Conservation (phyloP, 1,140 invertebrate genomes). For the Orchesella cincta region DNA sequence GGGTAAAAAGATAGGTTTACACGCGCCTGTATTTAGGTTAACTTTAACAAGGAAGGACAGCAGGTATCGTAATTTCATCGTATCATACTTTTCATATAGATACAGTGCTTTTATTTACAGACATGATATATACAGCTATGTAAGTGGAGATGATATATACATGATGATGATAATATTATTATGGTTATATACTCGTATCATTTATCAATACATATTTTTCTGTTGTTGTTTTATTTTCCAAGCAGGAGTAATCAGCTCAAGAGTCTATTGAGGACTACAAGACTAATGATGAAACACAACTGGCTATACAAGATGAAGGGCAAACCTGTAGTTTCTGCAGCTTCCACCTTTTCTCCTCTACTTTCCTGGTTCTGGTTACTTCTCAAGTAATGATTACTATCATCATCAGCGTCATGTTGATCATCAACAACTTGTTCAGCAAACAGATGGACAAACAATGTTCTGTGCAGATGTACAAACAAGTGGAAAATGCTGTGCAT, state of each 20-base stretch:
- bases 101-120: neutral
- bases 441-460: neutral
- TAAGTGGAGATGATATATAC: too few species aligned
- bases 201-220: neutral
- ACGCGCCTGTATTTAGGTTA: too few species aligned
- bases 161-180: too few species aligned
- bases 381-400: neutral
- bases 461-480: neutral
- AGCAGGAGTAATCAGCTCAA: neutral
- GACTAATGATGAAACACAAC: conserved; percentile 24
- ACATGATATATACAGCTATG: too few species aligned
- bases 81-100: too few species aligned
- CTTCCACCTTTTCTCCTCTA: neutral
- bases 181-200: neutral
- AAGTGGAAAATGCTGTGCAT: neutral
- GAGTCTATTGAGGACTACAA: neutral
- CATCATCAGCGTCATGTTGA: neutral
- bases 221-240: neutral
- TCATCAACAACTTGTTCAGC: neutral
- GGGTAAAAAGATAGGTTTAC: too few species aligned
- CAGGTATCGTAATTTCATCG: neutral
- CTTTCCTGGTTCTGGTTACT: too few species aligned
- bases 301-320: neutral
- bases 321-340: neutral
- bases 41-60: too few species aligned